phyloP scores from a whole-genome alignment of 2,797 vertebrate genomes.

The Macropus fuliginosus region DNA sequence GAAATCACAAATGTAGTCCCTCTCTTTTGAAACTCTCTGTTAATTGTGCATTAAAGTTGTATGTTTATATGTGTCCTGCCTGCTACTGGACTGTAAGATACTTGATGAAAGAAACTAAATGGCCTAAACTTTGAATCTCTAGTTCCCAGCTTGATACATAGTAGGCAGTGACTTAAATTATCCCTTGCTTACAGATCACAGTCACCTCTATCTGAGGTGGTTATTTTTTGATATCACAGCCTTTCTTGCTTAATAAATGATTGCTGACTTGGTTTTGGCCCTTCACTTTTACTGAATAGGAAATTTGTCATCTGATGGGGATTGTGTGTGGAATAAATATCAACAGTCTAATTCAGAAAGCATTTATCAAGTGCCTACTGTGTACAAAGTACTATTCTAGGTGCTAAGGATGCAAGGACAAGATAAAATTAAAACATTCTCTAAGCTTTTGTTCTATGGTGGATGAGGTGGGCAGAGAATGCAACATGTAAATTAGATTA shows the following conservation, averaged over 20 bases:
- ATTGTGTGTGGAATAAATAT: not conserved
- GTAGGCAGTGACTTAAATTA: not conserved
- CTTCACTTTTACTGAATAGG: not conserved
- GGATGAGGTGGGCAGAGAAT: not conserved
- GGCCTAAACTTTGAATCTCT: not conserved
- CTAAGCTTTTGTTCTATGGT: not conserved
- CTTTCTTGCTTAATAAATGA: not conserved
- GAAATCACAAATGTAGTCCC: not conserved
- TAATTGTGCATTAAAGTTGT: not conserved
- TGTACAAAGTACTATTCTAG: not conserved
- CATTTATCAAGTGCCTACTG: not conserved
- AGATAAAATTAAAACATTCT: not conserved
- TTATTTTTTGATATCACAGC: not conserved
- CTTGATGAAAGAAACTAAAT: not conserved
- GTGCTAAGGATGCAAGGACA: not conserved
- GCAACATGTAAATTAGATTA: not conserved
- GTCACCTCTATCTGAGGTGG: not conserved
- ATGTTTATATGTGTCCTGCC: not conserved
- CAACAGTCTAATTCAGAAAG: not conserved
- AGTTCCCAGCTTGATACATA: not conserved
- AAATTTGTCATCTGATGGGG: not conserved
- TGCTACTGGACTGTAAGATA: not conserved
- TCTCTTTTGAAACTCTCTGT: not conserved
- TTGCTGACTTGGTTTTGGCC: not conserved
- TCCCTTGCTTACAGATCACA: not conserved